Evolutionary conservation across 92 coral and sea anemone genomes (phyloP).

Genomic region (Siderastrea siderea): DNA sequence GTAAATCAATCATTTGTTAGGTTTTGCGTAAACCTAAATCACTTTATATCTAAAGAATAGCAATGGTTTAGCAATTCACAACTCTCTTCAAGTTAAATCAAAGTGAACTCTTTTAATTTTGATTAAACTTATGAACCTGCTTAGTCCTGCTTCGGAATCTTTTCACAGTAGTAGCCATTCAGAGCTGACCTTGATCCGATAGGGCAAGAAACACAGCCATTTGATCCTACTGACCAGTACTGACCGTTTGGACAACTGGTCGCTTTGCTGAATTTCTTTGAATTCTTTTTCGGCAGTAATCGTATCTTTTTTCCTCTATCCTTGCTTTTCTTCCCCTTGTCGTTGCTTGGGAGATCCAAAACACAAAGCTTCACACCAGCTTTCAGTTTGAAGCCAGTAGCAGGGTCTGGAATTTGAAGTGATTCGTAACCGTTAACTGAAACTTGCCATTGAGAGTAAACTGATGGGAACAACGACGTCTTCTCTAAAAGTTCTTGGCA

Average conservation of each 20-base stretch:
- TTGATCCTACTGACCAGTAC: constrained; percentile 1
- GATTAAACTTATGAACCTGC: too few relatives aligned
- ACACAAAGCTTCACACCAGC: constrained; percentile 56
- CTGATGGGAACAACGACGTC: constrained; percentile 59
- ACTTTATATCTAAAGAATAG: too few relatives aligned
- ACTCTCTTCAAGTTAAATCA: too few relatives aligned
- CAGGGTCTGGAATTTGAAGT: constrained; percentile 20
- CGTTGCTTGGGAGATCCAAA: neutral
- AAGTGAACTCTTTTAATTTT: too few relatives aligned
- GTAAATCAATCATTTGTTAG: too few relatives aligned
- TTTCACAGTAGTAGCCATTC: constrained; percentile 49
- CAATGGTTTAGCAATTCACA: too few relatives aligned
- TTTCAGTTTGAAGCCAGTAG: constrained; percentile 42
- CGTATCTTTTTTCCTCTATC: neutral
- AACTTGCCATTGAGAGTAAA: constrained; percentile 43
- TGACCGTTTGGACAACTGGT: constrained; percentile 26
- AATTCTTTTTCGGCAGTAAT: neutral
- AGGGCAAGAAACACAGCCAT: constrained; percentile 28
- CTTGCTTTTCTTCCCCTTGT: constrained; percentile 20
- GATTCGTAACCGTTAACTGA: constrained; percentile 50
- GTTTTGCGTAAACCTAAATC: too few relatives aligned
- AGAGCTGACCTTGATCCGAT: constrained; percentile 45
- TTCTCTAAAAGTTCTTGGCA: constrained; percentile 40
- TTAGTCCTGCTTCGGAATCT: constrained; percentile 8
- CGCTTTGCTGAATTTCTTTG: neutral